These are phyloP conservation scores for Amiota minor DNA, from an alignment of 2,888 invertebrate species.

Conservation along the genomic window DNA sequence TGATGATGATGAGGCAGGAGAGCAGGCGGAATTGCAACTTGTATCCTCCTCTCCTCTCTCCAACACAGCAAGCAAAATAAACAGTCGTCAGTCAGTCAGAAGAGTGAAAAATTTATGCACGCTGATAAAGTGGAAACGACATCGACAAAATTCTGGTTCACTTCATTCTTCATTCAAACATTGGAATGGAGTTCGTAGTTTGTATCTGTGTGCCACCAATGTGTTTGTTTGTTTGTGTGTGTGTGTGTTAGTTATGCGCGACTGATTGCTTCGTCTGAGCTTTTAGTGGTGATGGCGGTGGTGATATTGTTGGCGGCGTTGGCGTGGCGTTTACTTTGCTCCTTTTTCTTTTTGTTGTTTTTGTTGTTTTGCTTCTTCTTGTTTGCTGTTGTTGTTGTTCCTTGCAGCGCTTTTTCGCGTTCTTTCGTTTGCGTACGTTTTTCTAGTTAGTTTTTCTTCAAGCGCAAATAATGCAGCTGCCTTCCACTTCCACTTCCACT, in stretches of 20 bases:
- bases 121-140: constrained; percentile 26
- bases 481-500: background rate
- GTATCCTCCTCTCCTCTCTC: background rate
- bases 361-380: constrained; percentile 1
- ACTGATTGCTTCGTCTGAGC: constrained; percentile 19
- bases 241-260: constrained; percentile 27
- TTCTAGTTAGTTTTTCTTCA: constrained; percentile 12
- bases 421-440: constrained; percentile 5
- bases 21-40: no score
- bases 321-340: constrained; percentile 10
- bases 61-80: no score
- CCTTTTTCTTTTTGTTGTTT: background rate
- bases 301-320: constrained; percentile 8
- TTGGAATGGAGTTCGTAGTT: background rate
- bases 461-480: constrained; percentile 28
- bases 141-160: constrained; percentile 15
- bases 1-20: no score
- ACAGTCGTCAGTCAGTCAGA: no score
- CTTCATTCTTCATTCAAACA: background rate
- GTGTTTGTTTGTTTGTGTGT: background rate
- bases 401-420: constrained; percentile 15
- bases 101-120: constrained; percentile 30
- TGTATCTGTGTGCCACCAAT: background rate
- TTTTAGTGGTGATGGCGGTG: background rate
- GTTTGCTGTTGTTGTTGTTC: background rate